Percentiles rank a stretch among this genome's conserved stretches.
phyloP scores from a whole-genome alignment of 2,888 invertebrate genomes.

The Uropetala carovei region DNA sequence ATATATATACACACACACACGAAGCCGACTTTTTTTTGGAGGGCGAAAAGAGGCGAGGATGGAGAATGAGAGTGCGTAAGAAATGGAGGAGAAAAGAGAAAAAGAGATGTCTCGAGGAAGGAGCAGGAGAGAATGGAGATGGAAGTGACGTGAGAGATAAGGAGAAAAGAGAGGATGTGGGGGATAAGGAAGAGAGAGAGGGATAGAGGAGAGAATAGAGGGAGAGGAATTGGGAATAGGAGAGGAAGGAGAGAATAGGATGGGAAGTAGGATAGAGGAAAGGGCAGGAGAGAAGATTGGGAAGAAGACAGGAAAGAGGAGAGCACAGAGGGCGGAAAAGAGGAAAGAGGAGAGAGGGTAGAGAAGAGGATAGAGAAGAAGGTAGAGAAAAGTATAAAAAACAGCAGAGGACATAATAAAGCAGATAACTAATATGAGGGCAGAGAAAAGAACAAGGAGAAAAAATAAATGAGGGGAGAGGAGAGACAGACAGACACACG shows the following conservation, averaged over 20 bases:
- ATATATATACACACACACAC: too few species aligned
- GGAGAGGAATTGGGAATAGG: not conserved
- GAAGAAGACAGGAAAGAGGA: not conserved
- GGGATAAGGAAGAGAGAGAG: not conserved
- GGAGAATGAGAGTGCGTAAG: not conserved
- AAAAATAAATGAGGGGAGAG: not conserved
- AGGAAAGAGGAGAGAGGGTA: not conserved
- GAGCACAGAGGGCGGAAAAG: not conserved
- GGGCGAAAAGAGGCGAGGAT: not conserved
- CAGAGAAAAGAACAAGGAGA: too few species aligned
- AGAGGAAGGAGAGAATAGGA: not conserved
- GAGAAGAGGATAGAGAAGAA: not conserved
- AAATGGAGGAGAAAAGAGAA: not conserved
- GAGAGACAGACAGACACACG: too few species aligned
- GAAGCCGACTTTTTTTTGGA: slow-evolving; percentile 2
- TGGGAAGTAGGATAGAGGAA: not conserved
- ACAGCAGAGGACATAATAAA: too few species aligned
- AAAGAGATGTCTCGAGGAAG: not conserved
- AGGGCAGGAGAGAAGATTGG: not conserved
- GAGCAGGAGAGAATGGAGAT: not conserved
- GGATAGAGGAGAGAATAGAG: not conserved
- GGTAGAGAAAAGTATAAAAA: too few species aligned
- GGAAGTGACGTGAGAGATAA: not conserved
- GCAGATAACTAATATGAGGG: too few species aligned
- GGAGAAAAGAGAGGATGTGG: not conserved